Percentiles rank a stretch among this genome's conserved stretches.
Conservation (phyloP, 37 sponge, comb jelly and placozoan genomes). For the Beroe forskalii region DNA sequence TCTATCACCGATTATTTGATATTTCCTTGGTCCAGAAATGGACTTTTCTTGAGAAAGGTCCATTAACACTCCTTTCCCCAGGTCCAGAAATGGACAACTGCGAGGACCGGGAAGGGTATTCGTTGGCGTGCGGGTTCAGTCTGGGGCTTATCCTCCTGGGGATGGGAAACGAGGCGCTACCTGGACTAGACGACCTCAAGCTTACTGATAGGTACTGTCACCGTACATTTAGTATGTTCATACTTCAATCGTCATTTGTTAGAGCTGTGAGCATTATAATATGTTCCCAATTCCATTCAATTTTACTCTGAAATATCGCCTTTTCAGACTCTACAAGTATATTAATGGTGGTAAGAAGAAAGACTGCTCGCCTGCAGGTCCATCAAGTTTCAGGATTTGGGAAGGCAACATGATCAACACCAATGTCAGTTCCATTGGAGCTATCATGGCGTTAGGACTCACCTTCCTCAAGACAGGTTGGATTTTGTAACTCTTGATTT, state of each 20-base stretch:
- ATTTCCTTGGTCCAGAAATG: too few species aligned
- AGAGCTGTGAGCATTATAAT: too few species aligned
- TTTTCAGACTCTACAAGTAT: constrained; percentile 64
- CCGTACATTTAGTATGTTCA: too few species aligned
- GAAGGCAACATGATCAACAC: constrained; percentile 79
- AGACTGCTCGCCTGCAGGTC: neutral
- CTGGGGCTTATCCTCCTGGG: constrained; percentile 85
- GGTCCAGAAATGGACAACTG: constrained; percentile 91
- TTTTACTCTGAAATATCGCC: too few species aligned
- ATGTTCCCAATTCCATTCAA: too few species aligned
- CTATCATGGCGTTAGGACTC: constrained; percentile 85
- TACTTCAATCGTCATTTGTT: too few species aligned
- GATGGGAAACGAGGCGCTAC: constrained; percentile 67
- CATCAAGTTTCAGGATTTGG: constrained; percentile 65
- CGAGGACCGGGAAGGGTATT: constrained; percentile 81
- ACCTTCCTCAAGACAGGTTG: constrained; percentile 85
- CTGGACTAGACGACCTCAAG: constrained; percentile 38
- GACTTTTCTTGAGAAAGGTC: too few species aligned
- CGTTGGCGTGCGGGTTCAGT: constrained; percentile 84
- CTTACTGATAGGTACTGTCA: constrained; percentile 39
- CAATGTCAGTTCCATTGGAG: constrained; percentile 83
- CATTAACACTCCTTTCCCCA: too few species aligned
- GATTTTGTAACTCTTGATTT: constrained; percentile 55
- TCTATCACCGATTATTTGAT: too few species aligned
- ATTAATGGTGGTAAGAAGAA: constrained; percentile 78